These are phyloP conservation scores for Metallyticus violacea DNA, from an alignment of 2,888 invertebrate species.

Conservation along the genomic window DNA sequence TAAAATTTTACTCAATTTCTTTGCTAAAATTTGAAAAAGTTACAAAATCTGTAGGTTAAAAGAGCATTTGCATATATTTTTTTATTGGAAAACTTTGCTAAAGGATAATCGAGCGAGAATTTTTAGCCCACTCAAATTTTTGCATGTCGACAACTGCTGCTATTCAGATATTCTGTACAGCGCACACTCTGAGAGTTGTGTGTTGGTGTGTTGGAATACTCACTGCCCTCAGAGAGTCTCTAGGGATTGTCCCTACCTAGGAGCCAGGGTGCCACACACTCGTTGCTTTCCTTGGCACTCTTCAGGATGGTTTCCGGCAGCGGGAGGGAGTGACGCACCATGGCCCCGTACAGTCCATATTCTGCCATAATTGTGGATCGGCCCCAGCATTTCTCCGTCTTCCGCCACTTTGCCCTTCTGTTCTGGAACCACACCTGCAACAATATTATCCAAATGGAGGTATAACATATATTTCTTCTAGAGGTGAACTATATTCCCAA, in stretches of 20 bases:
- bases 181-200: background rate
- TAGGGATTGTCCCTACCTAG: slow-evolving; percentile 66
- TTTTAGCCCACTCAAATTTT: no score
- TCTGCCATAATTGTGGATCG: slow-evolving; percentile 99
- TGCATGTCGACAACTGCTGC: no score
- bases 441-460: background rate
- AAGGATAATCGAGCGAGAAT: no score
- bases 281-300: slow-evolving; percentile 88
- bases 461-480: no score
- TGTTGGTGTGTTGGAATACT: background rate
- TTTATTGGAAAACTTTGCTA: no score
- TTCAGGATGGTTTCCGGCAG: slow-evolving; percentile 98
- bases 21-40: no score
- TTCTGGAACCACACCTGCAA: slow-evolving; percentile 99
- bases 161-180: background rate
- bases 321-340: slow-evolving; percentile 98
- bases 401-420: slow-evolving; percentile 97
- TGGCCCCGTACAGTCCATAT: slow-evolving; percentile 98
- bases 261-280: slow-evolving; percentile 98
- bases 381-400: slow-evolving; percentile 99
- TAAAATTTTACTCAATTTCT: no score
- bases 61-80: no score
- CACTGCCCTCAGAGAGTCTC: background rate
- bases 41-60: no score
- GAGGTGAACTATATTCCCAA: no score